Evolutionary conservation across 2,888 invertebrate species (phyloP), one percentile per base, ranked within the genome.

Genomic region (Cheilosia grossa): DNA sequence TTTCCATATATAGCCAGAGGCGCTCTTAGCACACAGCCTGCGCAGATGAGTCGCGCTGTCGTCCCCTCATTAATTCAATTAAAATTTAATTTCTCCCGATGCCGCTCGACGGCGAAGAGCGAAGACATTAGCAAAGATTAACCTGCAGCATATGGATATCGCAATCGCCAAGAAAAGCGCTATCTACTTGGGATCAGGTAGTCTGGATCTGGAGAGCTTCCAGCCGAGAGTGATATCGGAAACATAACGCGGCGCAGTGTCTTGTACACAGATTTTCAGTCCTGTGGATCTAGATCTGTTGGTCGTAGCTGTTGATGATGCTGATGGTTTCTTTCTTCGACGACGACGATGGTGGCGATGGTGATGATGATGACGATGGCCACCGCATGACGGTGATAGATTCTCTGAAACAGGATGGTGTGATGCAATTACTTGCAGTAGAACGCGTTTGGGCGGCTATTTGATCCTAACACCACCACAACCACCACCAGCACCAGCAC

Each of bases 391-490:
- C 72, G 75, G 80, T 81, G 85, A 85, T 85, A 85, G 85, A 85
- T 85, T 81, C 81, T 54, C 49, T 40, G 53, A 47, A 85, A 81
- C 81, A 72, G 81, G 85, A 75, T 72, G 75, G 85, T 85, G 81
- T 85, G 81, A 85, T 85, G 85, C 85, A 85, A 85, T 85, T 85
- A 81, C 80, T 83, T 80, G 82, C 73, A 69, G 64, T 83, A 69
- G 54, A 83, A 80, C 82, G 82, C 80, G 80, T 83, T 80, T 80
- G 80, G 73, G 59, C 78, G 66, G 67, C 72, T 83, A 70, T 74
- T 69, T 49, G 80, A 74, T 69, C 79, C 53, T 79, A 30, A 19
- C 19, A 47, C 17, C 47, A 17, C 44, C 44, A 21, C 21, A 21
- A 21, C 21, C 21, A 21, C 21, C 21, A 21, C 21, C 21, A 17